These are phyloP conservation scores for Sparus aurata DNA, from an alignment of 2,797 vertebrate genomes.

Conservation along the genomic window DNA sequence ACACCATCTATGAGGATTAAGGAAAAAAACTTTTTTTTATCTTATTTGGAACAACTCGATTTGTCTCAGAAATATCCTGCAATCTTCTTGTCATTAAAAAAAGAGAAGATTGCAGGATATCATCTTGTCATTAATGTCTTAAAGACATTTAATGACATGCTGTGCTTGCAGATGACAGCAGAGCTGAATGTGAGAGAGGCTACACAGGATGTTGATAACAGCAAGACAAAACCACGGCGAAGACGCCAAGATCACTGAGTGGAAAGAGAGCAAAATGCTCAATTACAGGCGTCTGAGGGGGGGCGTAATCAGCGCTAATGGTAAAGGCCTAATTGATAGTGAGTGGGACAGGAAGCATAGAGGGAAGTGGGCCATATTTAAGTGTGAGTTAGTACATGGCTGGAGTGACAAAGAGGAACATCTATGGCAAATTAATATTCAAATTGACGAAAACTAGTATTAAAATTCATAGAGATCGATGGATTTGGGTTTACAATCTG, in stretches of 20 bases:
- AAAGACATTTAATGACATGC: not conserved
- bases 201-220: slow-evolving; percentile 35
- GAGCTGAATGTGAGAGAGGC: slow-evolving; percentile 3
- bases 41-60: slow-evolving; percentile 30
- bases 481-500: not conserved
- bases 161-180: slow-evolving; percentile 10
- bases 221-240: slow-evolving; percentile 27
- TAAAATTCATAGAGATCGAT: not conserved
- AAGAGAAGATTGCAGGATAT: not conserved
- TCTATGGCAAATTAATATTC: not conserved
- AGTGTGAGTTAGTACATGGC: not conserved
- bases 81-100: slow-evolving; percentile 12
- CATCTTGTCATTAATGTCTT: not conserved
- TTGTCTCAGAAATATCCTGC: slow-evolving; percentile 27
- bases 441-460: not conserved
- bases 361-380: not conserved
- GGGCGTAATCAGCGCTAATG: slow-evolving; percentile 33
- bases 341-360: slow-evolving; percentile 4
- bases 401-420: not conserved
- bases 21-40: not conserved
- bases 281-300: slow-evolving; percentile 41
- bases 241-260: slow-evolving; percentile 13
- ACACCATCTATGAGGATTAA: not conserved
- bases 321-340: slow-evolving; percentile 34
- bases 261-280: slow-evolving; percentile 33